Base-by-base conservation (phyloP, 2,113 vertebrate genomes). In the cattle (Bos taurus) region DNA sequence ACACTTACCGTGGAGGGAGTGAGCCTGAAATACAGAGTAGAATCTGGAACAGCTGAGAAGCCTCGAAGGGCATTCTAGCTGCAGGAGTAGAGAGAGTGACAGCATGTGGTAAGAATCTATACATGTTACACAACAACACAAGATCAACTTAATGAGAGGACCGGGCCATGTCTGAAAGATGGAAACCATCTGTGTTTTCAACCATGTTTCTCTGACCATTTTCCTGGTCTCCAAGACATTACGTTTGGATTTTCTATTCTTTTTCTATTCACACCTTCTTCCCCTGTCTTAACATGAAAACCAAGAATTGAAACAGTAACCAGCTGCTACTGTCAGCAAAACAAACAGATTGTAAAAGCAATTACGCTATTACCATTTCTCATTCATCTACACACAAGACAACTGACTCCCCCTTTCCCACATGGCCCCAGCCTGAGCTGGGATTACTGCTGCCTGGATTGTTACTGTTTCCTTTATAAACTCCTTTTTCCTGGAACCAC, bases 341-440 rank as follows among this genome's bases (percentile, higher is more conserved):
- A 92, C 56, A 96, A 97, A 96, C 88, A 97, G 93, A 97, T 91
- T 97, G 94, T 94, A 54, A 96, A 95, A 95, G 82, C 93, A 94
- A 93, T 98, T 91, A 81, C 0, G 1, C 80, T 43, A 56, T 91
- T 95, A 64, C 71, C 62, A 74, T 90, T 95, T 97, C 67, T 98
- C 95, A 96, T 93, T 94, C 94, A 88, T 97, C 91, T 89, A 60
- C 88, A 94, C 88, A 28, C 43, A 91, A 81, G 60, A 97, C 60
- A 98, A 91, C 46, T 83, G 88, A 74, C 59, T 83, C 43, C 86
- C 93, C 57, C 56, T 89, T 59, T 77, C 52, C 84, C 80, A 88
- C 95, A 57, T 60, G 86, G 86, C 64, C 81, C 74, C 57, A 94
- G 83, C 28, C 87, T 82, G 57, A 78, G 50, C 90, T 83, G 54